A percentile compares a stretch with the other conserved stretches of the same genome.
phyloP scores from a whole-genome alignment of 2,888 invertebrate genomes.

The Caenorhabditis parvicauda region DNA sequence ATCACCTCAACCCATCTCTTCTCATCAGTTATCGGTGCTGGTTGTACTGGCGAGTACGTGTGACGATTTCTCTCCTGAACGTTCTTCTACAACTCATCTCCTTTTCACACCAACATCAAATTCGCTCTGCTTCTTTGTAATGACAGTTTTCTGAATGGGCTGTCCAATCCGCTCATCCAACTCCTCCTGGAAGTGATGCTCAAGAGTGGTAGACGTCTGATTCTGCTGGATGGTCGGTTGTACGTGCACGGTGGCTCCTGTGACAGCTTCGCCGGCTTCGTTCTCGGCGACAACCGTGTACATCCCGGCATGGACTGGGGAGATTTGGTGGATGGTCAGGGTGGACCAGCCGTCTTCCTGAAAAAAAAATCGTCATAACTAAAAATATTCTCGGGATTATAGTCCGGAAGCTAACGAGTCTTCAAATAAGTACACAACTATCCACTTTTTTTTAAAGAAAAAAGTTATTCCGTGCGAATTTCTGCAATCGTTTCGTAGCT shows the following conservation, averaged over 20 bases:
- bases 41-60: slow-evolving; percentile 21
- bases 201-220: neutral
- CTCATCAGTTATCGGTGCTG: slow-evolving; percentile 20
- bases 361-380: neutral
- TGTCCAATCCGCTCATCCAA: slow-evolving; percentile 18
- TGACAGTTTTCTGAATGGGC: slow-evolving; percentile 16
- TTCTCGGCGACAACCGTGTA: slow-evolving; percentile 84
- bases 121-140: slow-evolving; percentile 17
- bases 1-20: slow-evolving; percentile 39
- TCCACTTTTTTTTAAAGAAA: neutral
- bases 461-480: slow-evolving; percentile 10
- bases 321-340: slow-evolving; percentile 41
- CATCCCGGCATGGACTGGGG: slow-evolving; percentile 64
- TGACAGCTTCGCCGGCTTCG: slow-evolving; percentile 84
- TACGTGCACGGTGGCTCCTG: slow-evolving; percentile 76
- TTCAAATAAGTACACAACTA: too few relatives aligned
- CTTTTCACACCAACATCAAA: slow-evolving; percentile 4
- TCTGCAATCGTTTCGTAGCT: too few relatives aligned
- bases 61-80: slow-evolving; percentile 9
- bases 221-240: slow-evolving; percentile 16
- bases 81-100: slow-evolving; percentile 4
- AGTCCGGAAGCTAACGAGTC: neutral
- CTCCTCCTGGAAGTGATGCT: slow-evolving; percentile 29
- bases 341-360: slow-evolving; percentile 60
- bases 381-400: neutral